These are phyloP conservation scores for Oreochromis grahami DNA, from an alignment of 2,797 vertebrate genomes.

Conservation along the genomic window DNA sequence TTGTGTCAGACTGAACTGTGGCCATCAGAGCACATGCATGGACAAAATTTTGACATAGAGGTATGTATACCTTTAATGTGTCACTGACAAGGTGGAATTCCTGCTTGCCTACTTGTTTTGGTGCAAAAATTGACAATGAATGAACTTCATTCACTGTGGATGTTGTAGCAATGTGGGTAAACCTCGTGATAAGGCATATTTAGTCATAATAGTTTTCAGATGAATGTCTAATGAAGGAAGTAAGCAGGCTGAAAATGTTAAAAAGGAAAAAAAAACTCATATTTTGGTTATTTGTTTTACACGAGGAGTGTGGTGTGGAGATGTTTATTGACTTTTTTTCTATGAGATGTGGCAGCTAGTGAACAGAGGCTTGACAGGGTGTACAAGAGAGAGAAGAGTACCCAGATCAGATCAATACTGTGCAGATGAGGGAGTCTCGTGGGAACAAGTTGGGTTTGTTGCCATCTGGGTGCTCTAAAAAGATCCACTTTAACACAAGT, in stretches of 20 bases:
- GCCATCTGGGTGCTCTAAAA: slow-evolving; percentile 47
- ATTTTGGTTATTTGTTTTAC: not conserved
- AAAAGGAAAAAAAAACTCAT: not conserved
- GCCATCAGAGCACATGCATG: not conserved
- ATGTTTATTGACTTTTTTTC: not conserved
- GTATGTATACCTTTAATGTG: not conserved
- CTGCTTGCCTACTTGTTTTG: not conserved
- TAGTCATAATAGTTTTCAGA: not conserved
- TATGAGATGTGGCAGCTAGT: not conserved
- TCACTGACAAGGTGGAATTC: not conserved
- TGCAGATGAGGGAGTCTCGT: slow-evolving; percentile 50
- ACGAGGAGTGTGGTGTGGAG: not conserved
- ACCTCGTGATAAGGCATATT: not conserved
- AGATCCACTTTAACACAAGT: not conserved
- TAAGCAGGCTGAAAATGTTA: not conserved
- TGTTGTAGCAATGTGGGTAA: not conserved
- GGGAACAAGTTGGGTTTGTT: slow-evolving; percentile 1
- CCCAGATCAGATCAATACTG: slow-evolving; percentile 53
- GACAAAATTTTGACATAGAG: not conserved
- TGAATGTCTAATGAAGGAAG: not conserved
- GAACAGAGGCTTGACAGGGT: not conserved
- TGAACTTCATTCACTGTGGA: not conserved
- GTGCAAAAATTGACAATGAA: not conserved
- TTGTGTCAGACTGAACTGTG: not conserved
- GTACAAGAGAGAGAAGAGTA: not conserved